Percentiles rank a stretch among this genome's conserved stretches.
Conservation (phyloP, 2,888 invertebrate species). For the Cantharis nigra region DNA sequence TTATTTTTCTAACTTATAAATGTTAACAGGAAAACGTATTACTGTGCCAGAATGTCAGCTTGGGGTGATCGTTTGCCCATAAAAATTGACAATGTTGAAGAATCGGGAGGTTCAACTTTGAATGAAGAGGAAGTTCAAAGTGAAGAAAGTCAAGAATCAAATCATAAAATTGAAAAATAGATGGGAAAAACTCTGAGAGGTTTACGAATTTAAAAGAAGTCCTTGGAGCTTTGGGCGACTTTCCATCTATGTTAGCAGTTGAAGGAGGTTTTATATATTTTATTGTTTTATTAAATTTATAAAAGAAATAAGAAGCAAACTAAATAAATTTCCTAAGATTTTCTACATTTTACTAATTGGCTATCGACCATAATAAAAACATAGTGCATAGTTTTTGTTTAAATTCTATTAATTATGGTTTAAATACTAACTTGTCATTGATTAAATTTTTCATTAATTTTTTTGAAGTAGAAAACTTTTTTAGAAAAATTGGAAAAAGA, state of each 20-base stretch:
- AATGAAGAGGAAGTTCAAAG: neutral
- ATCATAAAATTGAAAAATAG: neutral
- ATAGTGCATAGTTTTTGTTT: no score
- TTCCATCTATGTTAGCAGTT: neutral
- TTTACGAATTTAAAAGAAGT: neutral
- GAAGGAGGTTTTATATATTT: neutral
- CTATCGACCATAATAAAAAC: no score
- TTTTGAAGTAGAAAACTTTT: no score
- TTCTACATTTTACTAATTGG: no score
- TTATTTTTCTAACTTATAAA: slow-evolving; percentile 22
- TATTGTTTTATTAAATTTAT: neutral
- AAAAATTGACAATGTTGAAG: slow-evolving; percentile 46
- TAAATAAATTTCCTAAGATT: no score
- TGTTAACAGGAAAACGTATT: slow-evolving; percentile 65
- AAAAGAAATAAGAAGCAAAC: no score
- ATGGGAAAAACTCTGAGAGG: neutral
- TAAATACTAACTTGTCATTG: no score
- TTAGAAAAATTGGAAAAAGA: no score
- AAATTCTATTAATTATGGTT: no score
- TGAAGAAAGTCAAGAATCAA: neutral
- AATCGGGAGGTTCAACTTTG: neutral
- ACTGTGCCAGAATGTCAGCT: slow-evolving; percentile 71
- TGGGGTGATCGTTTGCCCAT: slow-evolving; percentile 85
- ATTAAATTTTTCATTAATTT: no score
- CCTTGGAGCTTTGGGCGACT: neutral